phyloP scores from a whole-genome alignment of 2,113 vertebrate species.

The Natator depressus region DNA sequence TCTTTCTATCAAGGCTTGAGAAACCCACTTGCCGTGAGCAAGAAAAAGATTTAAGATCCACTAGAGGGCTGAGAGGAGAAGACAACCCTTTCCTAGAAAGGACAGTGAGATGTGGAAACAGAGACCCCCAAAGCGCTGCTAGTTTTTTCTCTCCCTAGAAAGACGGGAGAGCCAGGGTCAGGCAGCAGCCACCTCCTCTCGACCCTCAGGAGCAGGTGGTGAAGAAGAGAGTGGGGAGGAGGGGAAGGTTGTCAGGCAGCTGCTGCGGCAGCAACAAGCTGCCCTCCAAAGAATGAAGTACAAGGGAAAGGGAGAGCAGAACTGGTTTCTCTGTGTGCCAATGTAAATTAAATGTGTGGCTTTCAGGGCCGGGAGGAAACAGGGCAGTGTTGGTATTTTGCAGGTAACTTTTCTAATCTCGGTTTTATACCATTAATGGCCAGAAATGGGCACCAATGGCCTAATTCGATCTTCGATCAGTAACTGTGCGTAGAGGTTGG shows the following conservation, averaged over 20 bases:
- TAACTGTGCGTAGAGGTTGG: background rate
- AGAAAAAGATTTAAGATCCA: background rate
- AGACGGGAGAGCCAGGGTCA: background rate
- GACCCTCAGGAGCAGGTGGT: background rate
- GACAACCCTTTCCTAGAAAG: background rate
- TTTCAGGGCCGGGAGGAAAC: background rate
- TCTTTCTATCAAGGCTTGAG: background rate
- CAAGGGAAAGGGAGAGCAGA: fast-evolving
- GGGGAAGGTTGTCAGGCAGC: background rate
- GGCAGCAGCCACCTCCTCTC: background rate
- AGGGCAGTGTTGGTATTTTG: background rate
- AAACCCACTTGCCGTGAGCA: background rate
- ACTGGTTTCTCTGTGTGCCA: too few relatives aligned
- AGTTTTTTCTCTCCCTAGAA: background rate
- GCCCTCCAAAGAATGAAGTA: background rate
- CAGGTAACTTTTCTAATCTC: background rate
- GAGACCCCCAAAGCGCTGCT: background rate
- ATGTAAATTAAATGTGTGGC: background rate
- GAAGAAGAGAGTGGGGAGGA: background rate
- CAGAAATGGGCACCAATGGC: background rate
- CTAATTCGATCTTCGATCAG: background rate
- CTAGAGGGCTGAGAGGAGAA: background rate
- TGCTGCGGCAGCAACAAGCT: background rate
- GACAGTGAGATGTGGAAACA: background rate
- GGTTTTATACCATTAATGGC: background rate